phyloP scores from a whole-genome alignment of 2,888 invertebrate genomes.

The Lampropteryx suffumata region DNA sequence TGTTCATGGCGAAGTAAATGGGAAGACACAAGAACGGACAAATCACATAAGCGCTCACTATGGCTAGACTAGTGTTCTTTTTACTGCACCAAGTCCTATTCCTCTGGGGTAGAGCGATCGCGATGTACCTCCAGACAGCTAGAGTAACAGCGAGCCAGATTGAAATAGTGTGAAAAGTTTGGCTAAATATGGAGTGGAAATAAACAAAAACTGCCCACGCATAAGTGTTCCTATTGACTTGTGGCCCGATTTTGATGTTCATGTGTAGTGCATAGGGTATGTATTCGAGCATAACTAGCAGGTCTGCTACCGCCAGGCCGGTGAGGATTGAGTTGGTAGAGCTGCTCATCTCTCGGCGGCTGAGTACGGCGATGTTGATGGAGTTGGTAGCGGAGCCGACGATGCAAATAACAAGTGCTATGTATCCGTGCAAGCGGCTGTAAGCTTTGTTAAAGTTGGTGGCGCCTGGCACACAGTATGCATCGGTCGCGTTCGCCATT shows the following conservation, averaged over 20 bases:
- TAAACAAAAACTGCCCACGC: conserved; percentile 93
- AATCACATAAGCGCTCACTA: conserved; percentile 89
- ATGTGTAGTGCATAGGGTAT: conserved; percentile 94
- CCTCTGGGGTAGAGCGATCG: conserved; percentile 91
- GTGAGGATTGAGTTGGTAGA: conserved; percentile 96
- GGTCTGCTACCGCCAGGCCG: conserved; percentile 94
- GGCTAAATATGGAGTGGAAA: conserved; percentile 95
- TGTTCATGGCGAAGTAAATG: conserved; percentile 90
- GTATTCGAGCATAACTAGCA: conserved; percentile 97
- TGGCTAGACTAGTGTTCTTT: conserved; percentile 88
- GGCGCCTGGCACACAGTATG: conserved; percentile 82
- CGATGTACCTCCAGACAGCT: conserved; percentile 96
- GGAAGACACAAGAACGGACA: conserved; percentile 94
- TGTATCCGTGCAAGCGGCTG: conserved; percentile 90
- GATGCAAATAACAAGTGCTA: conserved; percentile 92
- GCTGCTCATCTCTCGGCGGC: conserved; percentile 94
- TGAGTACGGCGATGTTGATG: conserved; percentile 95
- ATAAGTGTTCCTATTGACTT: conserved; percentile 83
- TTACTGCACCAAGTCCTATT: conserved; percentile 93
- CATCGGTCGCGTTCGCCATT: conserved; percentile 71
- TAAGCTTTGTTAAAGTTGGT: conserved; percentile 85
- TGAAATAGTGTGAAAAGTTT: conserved; percentile 94
- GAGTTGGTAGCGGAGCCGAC: conserved; percentile 95
- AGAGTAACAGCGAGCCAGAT: conserved; percentile 96
- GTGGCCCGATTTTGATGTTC: conserved; percentile 85